These are phyloP conservation scores for Poeciliopsis retropinna DNA, from an alignment of 2,113 vertebrate species.

Conservation along the genomic window DNA sequence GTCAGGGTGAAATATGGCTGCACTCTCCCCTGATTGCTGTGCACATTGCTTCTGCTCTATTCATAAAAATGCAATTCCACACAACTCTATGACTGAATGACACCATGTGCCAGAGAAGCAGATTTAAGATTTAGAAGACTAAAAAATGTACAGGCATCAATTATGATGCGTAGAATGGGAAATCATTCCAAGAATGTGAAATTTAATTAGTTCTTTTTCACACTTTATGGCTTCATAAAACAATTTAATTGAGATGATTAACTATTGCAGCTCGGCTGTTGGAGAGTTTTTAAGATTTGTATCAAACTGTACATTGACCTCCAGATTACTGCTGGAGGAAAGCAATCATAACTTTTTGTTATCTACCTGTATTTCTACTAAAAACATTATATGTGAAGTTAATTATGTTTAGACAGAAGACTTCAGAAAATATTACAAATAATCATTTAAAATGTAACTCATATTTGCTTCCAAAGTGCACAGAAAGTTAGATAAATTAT, in stretches of 20 bases:
- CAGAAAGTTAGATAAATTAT: too few species aligned
- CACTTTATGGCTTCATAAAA: background rate
- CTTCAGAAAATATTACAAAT: too few species aligned
- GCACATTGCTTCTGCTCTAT: conserved; percentile 58
- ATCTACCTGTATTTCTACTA: too few species aligned
- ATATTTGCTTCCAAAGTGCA: too few species aligned
- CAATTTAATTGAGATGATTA: background rate
- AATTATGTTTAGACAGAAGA: too few species aligned
- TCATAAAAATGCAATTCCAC: conserved; percentile 78
- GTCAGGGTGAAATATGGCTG: conserved; percentile 77
- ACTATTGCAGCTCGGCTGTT: background rate
- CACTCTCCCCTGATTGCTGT: conserved; percentile 76
- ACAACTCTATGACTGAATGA: conserved; percentile 60
- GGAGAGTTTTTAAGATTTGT: too few species aligned
- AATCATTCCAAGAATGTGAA: background rate
- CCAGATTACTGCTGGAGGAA: too few species aligned
- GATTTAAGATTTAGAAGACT: conserved; percentile 43
- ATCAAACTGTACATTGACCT: too few species aligned
- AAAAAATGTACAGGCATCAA: conserved; percentile 7
- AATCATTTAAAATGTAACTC: too few species aligned
- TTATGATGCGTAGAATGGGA: conserved; percentile 22
- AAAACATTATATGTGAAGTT: too few species aligned
- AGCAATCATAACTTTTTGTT: too few species aligned
- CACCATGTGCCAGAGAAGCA: conserved; percentile 34
- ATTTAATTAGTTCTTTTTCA: background rate